Evolutionary conservation across 2,113 vertebrate genomes (phyloP).

Genomic region (Panthera tigris): DNA sequence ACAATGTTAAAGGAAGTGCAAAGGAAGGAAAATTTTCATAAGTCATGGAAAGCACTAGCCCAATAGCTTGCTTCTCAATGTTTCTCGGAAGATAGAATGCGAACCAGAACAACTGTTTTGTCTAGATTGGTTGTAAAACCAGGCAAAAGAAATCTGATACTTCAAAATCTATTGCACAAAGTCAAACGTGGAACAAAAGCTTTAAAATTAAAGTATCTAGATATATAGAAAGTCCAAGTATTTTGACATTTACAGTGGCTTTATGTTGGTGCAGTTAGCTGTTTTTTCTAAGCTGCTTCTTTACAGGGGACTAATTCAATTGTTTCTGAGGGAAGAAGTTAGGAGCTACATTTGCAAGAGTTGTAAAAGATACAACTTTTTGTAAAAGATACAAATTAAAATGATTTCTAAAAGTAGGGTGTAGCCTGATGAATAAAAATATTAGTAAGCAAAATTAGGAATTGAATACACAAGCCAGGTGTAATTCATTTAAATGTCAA

Average conservation of each 20-base stretch:
- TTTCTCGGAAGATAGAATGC: neutral
- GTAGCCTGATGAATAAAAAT: neutral
- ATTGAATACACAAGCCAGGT: neutral
- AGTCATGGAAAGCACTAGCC: neutral
- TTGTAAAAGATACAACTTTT: neutral
- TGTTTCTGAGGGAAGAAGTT: conserved; percentile 28
- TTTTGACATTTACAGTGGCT: neutral
- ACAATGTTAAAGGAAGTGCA: conserved; percentile 23
- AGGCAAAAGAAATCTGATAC: conserved; percentile 5
- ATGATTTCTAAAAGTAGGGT: conserved; percentile 13
- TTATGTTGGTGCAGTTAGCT: neutral
- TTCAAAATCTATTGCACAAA: neutral
- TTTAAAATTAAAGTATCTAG: neutral
- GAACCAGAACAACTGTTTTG: neutral
- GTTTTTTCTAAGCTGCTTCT: neutral
- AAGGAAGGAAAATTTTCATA: neutral
- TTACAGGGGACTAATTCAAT: neutral
- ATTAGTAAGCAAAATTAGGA: conserved; percentile 6
- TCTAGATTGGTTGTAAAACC: neutral
- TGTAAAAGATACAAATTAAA: neutral
- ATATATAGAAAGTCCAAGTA: neutral
- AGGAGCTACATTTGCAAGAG: neutral
- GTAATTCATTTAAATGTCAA: neutral
- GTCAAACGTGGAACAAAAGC: neutral
- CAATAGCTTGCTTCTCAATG: neutral